These are phyloP conservation scores for Aphaenogaster rudis DNA, from an alignment of 1,140 invertebrate species.

Conservation along the genomic window DNA sequence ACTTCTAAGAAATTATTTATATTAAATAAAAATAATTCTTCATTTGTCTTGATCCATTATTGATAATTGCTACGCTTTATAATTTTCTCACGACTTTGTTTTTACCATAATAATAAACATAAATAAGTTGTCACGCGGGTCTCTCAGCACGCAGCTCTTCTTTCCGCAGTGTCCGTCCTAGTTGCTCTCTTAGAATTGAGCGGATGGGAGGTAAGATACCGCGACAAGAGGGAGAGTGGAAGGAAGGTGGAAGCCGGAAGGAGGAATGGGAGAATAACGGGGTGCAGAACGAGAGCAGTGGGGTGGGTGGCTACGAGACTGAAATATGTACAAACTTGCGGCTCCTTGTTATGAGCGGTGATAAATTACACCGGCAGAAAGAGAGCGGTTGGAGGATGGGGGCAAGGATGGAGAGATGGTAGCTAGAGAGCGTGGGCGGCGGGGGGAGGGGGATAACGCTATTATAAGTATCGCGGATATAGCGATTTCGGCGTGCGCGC, in stretches of 20 bases:
- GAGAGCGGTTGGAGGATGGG: slow-evolving; percentile 51
- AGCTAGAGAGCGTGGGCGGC: background rate
- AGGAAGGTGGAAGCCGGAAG: slow-evolving; percentile 33
- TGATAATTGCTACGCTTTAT: background rate
- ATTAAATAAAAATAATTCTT: slow-evolving; percentile 2
- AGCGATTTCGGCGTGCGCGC: slow-evolving; percentile 55
- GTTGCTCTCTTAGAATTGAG: slow-evolving; percentile 37
- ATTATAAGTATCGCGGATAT: slow-evolving; percentile 80
- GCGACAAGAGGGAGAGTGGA: background rate
- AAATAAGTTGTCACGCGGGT: slow-evolving; percentile 14
- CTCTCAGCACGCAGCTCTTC: background rate
- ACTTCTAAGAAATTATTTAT: background rate
- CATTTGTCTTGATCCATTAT: background rate
- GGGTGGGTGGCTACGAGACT: slow-evolving; percentile 69
- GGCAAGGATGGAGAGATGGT: slow-evolving; percentile 11
- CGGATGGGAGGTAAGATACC: slow-evolving; percentile 46
- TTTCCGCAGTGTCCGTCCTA: slow-evolving; percentile 21
- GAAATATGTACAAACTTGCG: slow-evolving; percentile 84
- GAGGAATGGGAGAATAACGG: slow-evolving; percentile 39
- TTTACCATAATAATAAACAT: slow-evolving; percentile 10
- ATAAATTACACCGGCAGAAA: slow-evolving; percentile 78
- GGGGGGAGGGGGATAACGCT: slow-evolving; percentile 59
- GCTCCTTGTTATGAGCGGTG: slow-evolving; percentile 83
- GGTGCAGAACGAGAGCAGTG: slow-evolving; percentile 53
- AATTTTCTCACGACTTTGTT: background rate